Conservation (phyloP, 2,888 invertebrate genomes). For the Aspidiotus destructor region DNA sequence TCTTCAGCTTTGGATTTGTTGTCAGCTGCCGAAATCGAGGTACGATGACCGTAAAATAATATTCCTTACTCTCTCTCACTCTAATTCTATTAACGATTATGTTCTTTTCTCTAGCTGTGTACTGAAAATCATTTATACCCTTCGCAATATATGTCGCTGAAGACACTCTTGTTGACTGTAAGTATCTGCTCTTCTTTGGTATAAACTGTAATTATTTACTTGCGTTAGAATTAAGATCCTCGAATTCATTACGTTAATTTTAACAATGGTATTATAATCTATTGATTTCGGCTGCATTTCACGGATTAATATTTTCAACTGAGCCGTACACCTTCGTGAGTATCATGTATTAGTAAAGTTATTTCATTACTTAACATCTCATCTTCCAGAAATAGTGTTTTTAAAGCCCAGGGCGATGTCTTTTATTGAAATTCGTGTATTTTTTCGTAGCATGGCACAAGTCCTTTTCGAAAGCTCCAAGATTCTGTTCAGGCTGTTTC, state of each 20-base stretch:
- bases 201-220: conserved; percentile 17
- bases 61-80: background rate
- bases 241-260: background rate
- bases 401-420: background rate
- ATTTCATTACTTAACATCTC: background rate
- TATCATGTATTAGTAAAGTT: background rate
- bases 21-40: conserved; percentile 16
- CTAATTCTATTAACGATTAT: background rate
- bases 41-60: background rate
- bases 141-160: conserved; percentile 23
- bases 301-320: conserved; percentile 17
- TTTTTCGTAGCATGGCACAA: conserved; percentile 14
- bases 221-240: background rate
- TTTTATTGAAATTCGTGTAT: background rate
- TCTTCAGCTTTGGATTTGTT: conserved; percentile 15
- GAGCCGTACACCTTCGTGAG: conserved; percentile 10
- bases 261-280: conserved; percentile 12
- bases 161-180: conserved; percentile 22
- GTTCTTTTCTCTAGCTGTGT: conserved; percentile 11
- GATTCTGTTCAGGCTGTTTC: conserved; percentile 19
- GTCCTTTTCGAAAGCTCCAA: conserved; percentile 13
- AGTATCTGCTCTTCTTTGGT: background rate
- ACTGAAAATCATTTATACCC: conserved; percentile 18
- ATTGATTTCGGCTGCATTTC: conserved; percentile 25
- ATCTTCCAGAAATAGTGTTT: background rate